phyloP scores from a whole-genome alignment of 2,888 invertebrate genomes.

The Yponomeuta malinellus region DNA sequence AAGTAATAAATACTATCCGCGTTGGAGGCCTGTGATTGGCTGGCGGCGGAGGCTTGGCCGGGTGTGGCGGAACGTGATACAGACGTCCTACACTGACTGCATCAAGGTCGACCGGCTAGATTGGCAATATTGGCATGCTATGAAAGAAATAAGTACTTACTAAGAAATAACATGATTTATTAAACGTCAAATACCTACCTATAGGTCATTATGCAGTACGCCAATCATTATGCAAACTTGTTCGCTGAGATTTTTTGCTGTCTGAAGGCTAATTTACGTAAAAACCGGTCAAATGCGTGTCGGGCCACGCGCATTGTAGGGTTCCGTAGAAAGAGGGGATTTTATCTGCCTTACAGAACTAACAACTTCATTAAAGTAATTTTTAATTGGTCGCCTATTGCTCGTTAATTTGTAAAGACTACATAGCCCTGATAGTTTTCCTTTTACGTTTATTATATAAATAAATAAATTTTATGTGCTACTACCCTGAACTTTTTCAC shows the following conservation, averaged over 20 bases:
- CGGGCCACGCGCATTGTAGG: too few species aligned
- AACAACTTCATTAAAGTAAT: too few species aligned
- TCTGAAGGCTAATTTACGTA: not conserved
- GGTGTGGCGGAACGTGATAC: constrained; percentile 63
- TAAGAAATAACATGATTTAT: too few species aligned
- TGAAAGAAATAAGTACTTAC: not conserved
- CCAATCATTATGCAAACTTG: not conserved
- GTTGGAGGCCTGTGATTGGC: constrained; percentile 57
- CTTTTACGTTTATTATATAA: too few species aligned
- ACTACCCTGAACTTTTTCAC: too few species aligned
- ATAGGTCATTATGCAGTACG: not conserved
- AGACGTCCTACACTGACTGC: constrained; percentile 13
- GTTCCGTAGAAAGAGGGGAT: too few species aligned
- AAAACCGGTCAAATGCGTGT: too few species aligned
- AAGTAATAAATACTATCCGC: constrained; percentile 54
- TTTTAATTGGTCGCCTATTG: too few species aligned
- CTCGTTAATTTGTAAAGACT: too few species aligned
- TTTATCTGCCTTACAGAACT: too few species aligned
- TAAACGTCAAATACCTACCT: not conserved
- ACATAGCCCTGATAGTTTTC: too few species aligned
- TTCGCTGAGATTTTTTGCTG: not conserved
- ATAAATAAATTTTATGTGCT: too few species aligned
- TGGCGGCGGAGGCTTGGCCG: constrained; percentile 59
- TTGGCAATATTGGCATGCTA: not conserved
- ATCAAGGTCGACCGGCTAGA: constrained; percentile 29